Percentiles rank a stretch among this genome's conserved stretches.
These are phyloP conservation scores for Monodelphis domestica DNA, from an alignment of 2,797 vertebrate species.

Conservation along the genomic window DNA sequence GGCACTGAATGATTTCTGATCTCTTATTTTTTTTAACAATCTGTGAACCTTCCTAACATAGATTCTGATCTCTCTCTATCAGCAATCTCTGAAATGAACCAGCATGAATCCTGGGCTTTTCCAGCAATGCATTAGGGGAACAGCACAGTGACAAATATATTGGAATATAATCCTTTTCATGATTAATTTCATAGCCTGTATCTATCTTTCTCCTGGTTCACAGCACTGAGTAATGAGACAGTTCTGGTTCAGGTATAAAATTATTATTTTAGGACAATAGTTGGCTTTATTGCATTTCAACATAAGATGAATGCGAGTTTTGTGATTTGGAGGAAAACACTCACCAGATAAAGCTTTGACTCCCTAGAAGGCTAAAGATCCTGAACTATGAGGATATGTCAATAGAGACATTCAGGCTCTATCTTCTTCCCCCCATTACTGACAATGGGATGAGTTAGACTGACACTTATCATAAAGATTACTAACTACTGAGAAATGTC, in stretches of 20 bases:
- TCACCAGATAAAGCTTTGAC: neutral
- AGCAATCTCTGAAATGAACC: neutral
- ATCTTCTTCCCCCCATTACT: neutral
- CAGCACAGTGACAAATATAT: neutral
- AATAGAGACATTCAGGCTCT: neutral
- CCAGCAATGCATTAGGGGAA: neutral
- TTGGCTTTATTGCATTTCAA: neutral
- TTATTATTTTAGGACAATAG: neutral
- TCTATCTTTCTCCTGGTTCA: neutral
- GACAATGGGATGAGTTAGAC: neutral
- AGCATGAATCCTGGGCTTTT: neutral
- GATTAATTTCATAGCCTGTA: neutral
- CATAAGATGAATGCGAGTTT: neutral
- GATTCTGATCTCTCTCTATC: neutral
- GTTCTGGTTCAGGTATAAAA: neutral
- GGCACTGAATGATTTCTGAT: neutral
- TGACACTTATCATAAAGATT: neutral
- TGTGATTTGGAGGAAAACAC: neutral
- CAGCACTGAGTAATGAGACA: neutral
- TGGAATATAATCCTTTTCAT: neutral
- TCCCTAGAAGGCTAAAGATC: neutral
- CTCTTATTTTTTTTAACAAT: neutral
- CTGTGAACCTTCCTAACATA: neutral
- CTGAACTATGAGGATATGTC: neutral
- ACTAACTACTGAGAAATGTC: too few relatives aligned